A percentile compares a stretch with the other conserved stretches of the same genome.
Evolutionary conservation across 2,797 vertebrate species (phyloP).

Genomic region (Tachyglossus aculeatus): DNA sequence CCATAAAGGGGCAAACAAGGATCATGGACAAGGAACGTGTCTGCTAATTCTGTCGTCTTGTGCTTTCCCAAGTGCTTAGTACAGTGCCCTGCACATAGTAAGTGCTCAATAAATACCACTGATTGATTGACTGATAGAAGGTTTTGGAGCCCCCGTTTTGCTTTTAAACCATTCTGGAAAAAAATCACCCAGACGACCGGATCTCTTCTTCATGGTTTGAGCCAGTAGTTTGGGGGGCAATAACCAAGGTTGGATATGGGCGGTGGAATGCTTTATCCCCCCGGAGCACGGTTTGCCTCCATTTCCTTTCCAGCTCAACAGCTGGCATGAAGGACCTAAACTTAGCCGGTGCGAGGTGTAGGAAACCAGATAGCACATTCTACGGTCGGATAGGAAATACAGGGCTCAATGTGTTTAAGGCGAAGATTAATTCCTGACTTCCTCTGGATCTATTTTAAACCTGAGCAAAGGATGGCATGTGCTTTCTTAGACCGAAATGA

Average conservation of each 20-base stretch:
- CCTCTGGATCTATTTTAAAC: conserved; percentile 79
- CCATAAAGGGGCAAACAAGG: too few relatives aligned
- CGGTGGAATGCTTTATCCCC: conserved; percentile 39
- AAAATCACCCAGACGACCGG: background rate
- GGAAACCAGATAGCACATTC: conserved; percentile 78
- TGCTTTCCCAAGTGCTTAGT: too few relatives aligned
- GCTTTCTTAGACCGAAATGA: conserved; percentile 74
- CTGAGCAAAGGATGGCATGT: conserved; percentile 72
- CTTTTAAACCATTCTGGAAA: background rate
- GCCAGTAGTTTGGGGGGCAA: background rate
- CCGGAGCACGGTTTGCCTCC: conserved; percentile 18
- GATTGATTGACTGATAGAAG: too few relatives aligned
- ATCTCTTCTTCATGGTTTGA: background rate
- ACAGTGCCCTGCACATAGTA: too few relatives aligned
- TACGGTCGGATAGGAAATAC: conserved; percentile 76
- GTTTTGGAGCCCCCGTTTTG: too few relatives aligned
- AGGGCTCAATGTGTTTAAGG: conserved; percentile 79
- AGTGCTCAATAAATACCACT: too few relatives aligned
- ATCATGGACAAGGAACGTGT: too few relatives aligned
- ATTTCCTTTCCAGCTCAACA: conserved; percentile 72
- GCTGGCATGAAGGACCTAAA: conserved; percentile 76
- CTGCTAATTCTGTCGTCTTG: too few relatives aligned
- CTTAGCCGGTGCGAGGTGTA: conserved; percentile 76
- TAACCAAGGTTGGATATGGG: background rate
- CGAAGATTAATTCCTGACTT: conserved; percentile 79